Evolutionary conservation across 2,113 vertebrate species (phyloP), one percentile per base, ranked within the genome.

Genomic region (Ammodytes dubius): DNA sequence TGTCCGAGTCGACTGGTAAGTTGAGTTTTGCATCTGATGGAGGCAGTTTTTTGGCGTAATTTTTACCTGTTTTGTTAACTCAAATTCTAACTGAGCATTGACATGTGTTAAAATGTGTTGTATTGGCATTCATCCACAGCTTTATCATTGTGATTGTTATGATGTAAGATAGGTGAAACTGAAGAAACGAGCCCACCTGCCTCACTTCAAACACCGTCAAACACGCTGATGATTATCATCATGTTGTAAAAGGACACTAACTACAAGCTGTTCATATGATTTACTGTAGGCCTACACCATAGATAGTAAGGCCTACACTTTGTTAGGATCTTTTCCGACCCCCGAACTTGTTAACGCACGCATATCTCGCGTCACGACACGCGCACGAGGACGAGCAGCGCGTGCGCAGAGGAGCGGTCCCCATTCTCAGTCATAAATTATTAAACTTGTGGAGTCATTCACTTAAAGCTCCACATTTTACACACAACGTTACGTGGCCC

Each of bases 1-100:
- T 56, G 46, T 69, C 76, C 46, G 49, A 84, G 83, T 70, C 65
- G 27, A 71, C 86, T 79, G 93, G 94, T 95, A 84, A 95, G 91
- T 94, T 88, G 63, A 85, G 56, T 91, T 90, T 70, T 40, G 4
- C 54, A 40, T 74, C 15, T 17, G 59, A 77, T 37, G 52, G 49
- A 71, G 12, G 64, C 79, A 61, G 64, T 60, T 83, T 63, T 7
- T 61, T 17, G 0, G 58, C 47, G 46, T 46, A 56, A 47, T n/a
- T 39, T 8, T 46, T 6, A 73, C 60, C 57, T 45, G 1, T 10
- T 6, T 37, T 3, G 64, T 15, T 4, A 3, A 53, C 17, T 68
- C 12, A 1, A 50, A 66, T 49, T 12, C 0, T 71, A 45, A 50
- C 3, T 72, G 49, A 71, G 5, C 61, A n/a, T 15, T n/a, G 2